A percentile compares a stretch with the other conserved stretches of the same genome.
Conservation (phyloP, 2,888 invertebrate genomes). For the Caenorhabditis sinica region DNA sequence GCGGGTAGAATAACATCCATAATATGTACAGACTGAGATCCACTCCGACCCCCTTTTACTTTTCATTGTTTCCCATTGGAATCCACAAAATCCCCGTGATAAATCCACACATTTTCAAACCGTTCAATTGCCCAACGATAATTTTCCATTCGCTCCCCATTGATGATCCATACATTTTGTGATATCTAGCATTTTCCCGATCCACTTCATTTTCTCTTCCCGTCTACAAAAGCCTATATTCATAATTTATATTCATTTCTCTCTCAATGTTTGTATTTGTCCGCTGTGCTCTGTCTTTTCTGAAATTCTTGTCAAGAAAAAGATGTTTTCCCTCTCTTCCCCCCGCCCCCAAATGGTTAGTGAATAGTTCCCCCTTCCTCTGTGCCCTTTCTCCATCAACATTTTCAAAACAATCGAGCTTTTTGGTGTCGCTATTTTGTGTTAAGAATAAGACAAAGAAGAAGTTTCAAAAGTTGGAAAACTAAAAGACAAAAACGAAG, state of each 20-base stretch:
- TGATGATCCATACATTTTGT: conserved; percentile 45
- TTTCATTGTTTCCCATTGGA: conserved; percentile 11
- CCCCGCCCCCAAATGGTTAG: conserved; percentile 38
- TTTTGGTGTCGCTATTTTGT: conserved; percentile 33
- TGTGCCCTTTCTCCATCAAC: conserved; percentile 17
- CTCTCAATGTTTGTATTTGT: conserved; percentile 23
- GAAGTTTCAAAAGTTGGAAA: conserved; percentile 21
- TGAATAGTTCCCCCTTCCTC: conserved; percentile 30
- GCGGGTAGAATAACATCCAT: conserved; percentile 49
- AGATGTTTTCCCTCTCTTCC: not conserved
- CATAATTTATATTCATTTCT: conserved; percentile 28
- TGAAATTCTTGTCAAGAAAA: conserved; percentile 35
- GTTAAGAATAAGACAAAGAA: conserved; percentile 32
- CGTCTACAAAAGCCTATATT: conserved; percentile 8
- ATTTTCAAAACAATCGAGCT: conserved; percentile 57
- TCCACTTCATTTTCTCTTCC: conserved; percentile 18
- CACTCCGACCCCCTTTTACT: conserved; percentile 49
- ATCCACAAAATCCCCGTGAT: conserved; percentile 31
- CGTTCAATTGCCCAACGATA: conserved; percentile 32
- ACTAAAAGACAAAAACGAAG: conserved; percentile 34
- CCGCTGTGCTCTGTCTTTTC: conserved; percentile 20
- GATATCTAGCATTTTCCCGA: conserved; percentile 40
- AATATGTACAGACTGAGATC: conserved; percentile 66
- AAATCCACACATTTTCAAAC: conserved; percentile 19
- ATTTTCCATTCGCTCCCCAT: conserved; percentile 28